phyloP scores from a whole-genome alignment of 1,140 invertebrate genomes.

The Nebria ingens region DNA sequence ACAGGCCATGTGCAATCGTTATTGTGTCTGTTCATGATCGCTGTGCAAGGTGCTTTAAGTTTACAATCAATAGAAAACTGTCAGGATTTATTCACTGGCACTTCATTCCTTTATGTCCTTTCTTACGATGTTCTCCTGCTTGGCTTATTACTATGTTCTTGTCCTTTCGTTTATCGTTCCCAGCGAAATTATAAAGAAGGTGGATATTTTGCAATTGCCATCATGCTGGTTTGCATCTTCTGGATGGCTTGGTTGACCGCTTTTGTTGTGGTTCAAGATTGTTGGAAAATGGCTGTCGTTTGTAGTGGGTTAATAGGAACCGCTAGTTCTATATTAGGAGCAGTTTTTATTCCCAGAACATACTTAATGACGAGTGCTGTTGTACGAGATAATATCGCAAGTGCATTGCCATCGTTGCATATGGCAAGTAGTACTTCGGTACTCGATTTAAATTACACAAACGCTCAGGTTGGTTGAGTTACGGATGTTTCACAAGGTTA shows the following conservation, averaged over 20 bases:
- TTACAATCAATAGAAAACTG: slow-evolving; percentile 37
- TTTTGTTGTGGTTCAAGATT: slow-evolving; percentile 36
- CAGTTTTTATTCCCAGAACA: slow-evolving; percentile 48
- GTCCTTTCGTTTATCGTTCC: slow-evolving; percentile 43
- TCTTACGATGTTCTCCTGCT: slow-evolving; percentile 45
- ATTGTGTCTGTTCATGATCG: slow-evolving; percentile 43
- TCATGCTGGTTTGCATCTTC: slow-evolving; percentile 33
- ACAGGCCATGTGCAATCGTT: slow-evolving; percentile 47
- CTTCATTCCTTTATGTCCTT: slow-evolving; percentile 35
- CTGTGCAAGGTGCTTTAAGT: slow-evolving; percentile 42
- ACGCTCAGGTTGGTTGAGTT: neutral
- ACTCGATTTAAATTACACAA: slow-evolving; percentile 21
- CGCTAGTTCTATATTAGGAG: slow-evolving; percentile 41
- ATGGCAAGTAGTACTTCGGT: slow-evolving; percentile 23
- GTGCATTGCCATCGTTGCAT: slow-evolving; percentile 35
- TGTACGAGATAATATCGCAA: slow-evolving; percentile 40
- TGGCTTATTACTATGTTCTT: slow-evolving; percentile 38
- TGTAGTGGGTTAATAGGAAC: slow-evolving; percentile 44
- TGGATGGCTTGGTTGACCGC: slow-evolving; percentile 44
- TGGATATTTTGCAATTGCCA: slow-evolving; percentile 37
- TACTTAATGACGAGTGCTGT: slow-evolving; percentile 46
- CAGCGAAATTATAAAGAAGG: slow-evolving; percentile 54
- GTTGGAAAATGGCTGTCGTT: slow-evolving; percentile 45
- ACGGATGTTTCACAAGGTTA: no score
- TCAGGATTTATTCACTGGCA: slow-evolving; percentile 33